Evolutionary conservation across 2,888 invertebrate species (phyloP), one percentile per base, ranked within the genome.

Genomic region (Lepidocyrtoides sp.): DNA sequence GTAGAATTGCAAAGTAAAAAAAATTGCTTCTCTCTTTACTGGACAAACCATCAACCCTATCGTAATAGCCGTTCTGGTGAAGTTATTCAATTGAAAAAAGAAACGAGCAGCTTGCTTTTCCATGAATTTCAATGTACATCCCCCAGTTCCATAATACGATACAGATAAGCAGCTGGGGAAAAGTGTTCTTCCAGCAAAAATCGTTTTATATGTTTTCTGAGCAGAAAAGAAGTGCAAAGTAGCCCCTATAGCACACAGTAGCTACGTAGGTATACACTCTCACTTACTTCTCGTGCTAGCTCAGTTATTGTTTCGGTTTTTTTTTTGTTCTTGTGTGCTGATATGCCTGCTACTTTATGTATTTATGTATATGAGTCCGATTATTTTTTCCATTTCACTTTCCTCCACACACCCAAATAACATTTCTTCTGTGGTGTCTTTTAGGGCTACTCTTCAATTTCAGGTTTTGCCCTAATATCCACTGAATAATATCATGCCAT

Each of bases 91-190:
- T 93, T 93, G 93, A 93, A 93, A 92, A 89, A 92, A 92, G 91
- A 85, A 92, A 88, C 91, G 88, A 92, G 91, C 77, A 83, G 82
- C 87, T 91, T 89, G 79, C 69, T 93, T 92, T 93, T 92, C 92
- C 92, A 93, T 93, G 93, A 93, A 93, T 93, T 93, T 93, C 93
- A 93, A 93, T 93, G 93, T 92, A 87, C 92, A 92, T 92, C 92
- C 92, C 91, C 90, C 79, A 91, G 44, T 87, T 86, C 91, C 92
- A 92, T 93, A 92, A 93, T 93, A 91, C 92, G 93, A 92, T 93
- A 91, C 88, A 92, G 93, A 93, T 93, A 93, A 93, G 93, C 91
- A 93, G 93, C 85, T 87, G 63, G 87, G 82, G 91, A 83, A 91
- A 87, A 91, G 77, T 89, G 89, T 60, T 79, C 63, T 72, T 72